Conservation (phyloP, 2,888 invertebrate genomes). For the Anodontia alba region DNA sequence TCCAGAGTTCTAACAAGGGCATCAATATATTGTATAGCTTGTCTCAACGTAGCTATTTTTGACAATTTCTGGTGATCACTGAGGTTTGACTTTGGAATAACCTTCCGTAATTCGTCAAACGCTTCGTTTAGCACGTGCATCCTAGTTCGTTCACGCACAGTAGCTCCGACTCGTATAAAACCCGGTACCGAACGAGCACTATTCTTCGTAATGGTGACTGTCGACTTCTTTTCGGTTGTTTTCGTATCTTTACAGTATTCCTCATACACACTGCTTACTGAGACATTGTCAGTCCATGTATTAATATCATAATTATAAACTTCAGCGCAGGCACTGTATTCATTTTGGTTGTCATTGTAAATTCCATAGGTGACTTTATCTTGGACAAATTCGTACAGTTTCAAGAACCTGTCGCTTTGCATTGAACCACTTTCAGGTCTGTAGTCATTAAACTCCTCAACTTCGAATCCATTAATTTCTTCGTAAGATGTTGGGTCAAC, state of each 20-base stretch:
- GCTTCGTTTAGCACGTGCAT: constrained; percentile 85
- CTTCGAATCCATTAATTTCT: background rate
- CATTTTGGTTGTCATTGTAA: too few species aligned
- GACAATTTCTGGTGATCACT: constrained; percentile 84
- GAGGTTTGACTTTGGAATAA: constrained; percentile 83
- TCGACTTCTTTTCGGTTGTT: background rate
- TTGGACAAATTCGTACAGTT: background rate
- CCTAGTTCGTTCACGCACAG: constrained; percentile 82
- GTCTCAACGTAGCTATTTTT: constrained; percentile 84
- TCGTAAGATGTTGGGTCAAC: background rate
- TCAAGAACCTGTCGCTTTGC: too few species aligned
- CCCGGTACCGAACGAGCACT: constrained; percentile 42
- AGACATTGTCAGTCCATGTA: too few species aligned
- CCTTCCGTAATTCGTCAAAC: constrained; percentile 83
- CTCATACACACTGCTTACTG: background rate
- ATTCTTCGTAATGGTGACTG: background rate
- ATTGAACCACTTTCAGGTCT: too few species aligned
- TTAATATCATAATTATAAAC: background rate
- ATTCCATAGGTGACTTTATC: background rate
- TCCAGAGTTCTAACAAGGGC: constrained; percentile 77
- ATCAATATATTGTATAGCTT: constrained; percentile 84
- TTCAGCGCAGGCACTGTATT: background rate
- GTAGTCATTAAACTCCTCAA: background rate
- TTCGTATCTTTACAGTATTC: background rate
- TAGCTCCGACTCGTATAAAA: constrained; percentile 75